Evolutionary conservation across 2,888 invertebrate genomes (phyloP).

Genomic region (Zootermopsis nevadensis): DNA sequence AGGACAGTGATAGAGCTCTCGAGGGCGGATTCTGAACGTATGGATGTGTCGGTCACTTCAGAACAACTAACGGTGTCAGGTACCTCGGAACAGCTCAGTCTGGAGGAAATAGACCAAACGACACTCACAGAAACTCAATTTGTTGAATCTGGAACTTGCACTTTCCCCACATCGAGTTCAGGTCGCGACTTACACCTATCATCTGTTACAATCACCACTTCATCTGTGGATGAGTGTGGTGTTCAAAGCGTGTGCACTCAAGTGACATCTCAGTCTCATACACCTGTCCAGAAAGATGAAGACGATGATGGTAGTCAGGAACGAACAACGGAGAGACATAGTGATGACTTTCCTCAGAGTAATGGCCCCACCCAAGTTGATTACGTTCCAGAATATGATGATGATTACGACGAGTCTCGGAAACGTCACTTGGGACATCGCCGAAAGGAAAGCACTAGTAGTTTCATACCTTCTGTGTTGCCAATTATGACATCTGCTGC

Average conservation of each 20-base stretch:
- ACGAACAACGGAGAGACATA: not conserved
- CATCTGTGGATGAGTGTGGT: conserved; percentile 64
- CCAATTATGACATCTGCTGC: conserved; percentile 50
- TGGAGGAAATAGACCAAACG: conserved; percentile 60
- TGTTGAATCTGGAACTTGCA: conserved; percentile 61
- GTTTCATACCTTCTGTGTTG: conserved; percentile 57
- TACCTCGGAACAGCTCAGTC: conserved; percentile 64
- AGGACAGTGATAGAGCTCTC: conserved; percentile 64
- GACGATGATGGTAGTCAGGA: conserved; percentile 42
- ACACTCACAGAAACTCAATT: conserved; percentile 51
- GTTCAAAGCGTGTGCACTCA: conserved; percentile 68
- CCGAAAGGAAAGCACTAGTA: conserved; percentile 67
- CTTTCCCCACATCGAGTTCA: conserved; percentile 58
- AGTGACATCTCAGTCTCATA: conserved; percentile 65
- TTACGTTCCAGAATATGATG: conserved; percentile 65
- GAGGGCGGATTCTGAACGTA: conserved; percentile 62
- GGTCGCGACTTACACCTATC: conserved; percentile 59
- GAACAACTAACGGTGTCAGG: conserved; percentile 61
- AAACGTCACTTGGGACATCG: conserved; percentile 65
- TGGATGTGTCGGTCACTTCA: conserved; percentile 59
- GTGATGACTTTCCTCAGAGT: conserved; percentile 53
- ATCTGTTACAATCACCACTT: conserved; percentile 67
- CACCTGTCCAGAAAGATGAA: conserved; percentile 55
- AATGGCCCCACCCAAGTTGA: conserved; percentile 68
- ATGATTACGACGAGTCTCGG: conserved; percentile 59